Percentiles rank a stretch among this genome's conserved stretches.
Evolutionary conservation across 1,140 invertebrate genomes (phyloP).

Genomic region (Mylabris phalerata): DNA sequence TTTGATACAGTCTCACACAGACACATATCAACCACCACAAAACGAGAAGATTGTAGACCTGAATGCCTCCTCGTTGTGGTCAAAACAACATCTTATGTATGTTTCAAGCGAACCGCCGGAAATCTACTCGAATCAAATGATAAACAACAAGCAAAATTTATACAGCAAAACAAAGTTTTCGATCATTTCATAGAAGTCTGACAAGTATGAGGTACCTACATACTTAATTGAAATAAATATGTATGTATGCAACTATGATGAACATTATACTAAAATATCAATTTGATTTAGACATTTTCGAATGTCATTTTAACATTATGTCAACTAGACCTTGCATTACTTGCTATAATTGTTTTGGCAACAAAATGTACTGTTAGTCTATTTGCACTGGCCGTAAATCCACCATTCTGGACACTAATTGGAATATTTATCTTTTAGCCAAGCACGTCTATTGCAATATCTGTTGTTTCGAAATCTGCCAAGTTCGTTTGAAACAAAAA

Average conservation of each 20-base stretch:
- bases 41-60: conserved; percentile 11
- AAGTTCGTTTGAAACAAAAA: too few relatives aligned
- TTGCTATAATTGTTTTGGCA: conserved; percentile 25
- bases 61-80: not conserved
- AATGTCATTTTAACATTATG: conserved; percentile 16
- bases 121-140: too few relatives aligned
- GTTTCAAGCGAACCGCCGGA: too few relatives aligned
- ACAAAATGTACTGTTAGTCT: conserved; percentile 21
- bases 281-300: conserved; percentile 17
- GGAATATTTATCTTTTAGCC: conserved; percentile 9
- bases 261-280: conserved; percentile 5
- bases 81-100: conserved; percentile 4
- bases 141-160: too few relatives aligned
- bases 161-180: too few relatives aligned
- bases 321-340: conserved; percentile 20
- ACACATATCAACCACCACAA: not conserved
- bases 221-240: too few relatives aligned
- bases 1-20: too few relatives aligned
- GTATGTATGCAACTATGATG: too few relatives aligned
- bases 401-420: conserved; percentile 17
- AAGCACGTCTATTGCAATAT: too few relatives aligned
- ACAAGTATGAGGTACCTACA: too few relatives aligned
- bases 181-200: too few relatives aligned
- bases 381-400: conserved; percentile 20
- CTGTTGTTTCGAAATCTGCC: too few relatives aligned